Evolutionary conservation across 2,113 vertebrate species (phyloP).

Genomic region (Euleptes europaea): DNA sequence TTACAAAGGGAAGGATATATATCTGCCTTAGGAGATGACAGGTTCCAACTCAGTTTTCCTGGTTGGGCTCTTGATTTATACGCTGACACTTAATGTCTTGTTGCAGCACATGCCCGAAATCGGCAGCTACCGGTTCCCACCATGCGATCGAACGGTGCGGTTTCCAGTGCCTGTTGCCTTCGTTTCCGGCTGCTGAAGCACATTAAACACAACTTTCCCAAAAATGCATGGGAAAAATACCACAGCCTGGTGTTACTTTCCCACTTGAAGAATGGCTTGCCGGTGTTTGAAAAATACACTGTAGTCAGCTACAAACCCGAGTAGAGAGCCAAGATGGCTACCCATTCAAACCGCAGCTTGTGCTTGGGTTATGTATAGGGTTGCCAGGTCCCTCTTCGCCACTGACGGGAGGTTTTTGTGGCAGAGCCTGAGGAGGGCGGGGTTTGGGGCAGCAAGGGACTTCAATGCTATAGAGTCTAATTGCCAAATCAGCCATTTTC

Average conservation of each 20-base stretch:
- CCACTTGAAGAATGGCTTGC: neutral
- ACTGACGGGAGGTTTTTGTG: too few species aligned
- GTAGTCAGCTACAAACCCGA: neutral
- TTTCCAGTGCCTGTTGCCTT: neutral
- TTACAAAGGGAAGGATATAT: neutral
- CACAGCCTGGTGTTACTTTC: neutral
- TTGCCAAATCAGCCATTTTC: too few species aligned
- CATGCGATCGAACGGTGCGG: neutral
- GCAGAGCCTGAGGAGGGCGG: too few species aligned
- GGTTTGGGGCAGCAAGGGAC: too few species aligned
- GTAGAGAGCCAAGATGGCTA: too few species aligned
- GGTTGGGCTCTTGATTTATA: constrained; percentile 19
- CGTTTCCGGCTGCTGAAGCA: constrained; percentile 15
- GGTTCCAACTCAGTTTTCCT: constrained; percentile 24
- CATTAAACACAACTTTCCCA: neutral
- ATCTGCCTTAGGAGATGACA: neutral
- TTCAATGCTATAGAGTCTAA: too few species aligned
- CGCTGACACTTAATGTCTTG: constrained; percentile 8
- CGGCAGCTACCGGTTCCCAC: constrained; percentile 4
- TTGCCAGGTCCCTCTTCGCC: too few species aligned
- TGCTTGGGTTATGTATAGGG: too few species aligned
- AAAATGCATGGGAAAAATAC: neutral
- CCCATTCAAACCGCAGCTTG: too few species aligned
- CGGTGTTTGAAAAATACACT: neutral
- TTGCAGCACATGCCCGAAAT: constrained; percentile 4